These are phyloP conservation scores for Frankliniella intonsa DNA, from an alignment of 2,888 invertebrate genomes.

Conservation along the genomic window DNA sequence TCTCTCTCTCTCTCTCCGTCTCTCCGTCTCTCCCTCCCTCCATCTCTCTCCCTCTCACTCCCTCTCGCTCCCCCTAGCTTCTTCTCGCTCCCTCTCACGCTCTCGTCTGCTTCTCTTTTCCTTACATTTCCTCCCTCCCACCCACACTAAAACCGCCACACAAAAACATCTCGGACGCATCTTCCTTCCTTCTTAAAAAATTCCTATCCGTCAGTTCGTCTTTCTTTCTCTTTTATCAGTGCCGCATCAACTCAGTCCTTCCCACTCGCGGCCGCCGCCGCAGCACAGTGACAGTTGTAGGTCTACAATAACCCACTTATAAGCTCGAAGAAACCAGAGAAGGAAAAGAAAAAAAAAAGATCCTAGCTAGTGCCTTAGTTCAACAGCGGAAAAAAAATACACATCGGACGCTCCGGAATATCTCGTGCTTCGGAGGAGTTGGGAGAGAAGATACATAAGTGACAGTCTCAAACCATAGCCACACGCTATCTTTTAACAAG, in stretches of 20 bases:
- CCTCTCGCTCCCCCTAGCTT: not conserved
- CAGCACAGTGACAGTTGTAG: slow-evolving; percentile 9
- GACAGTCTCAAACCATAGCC: too few relatives aligned
- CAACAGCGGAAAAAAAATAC: not conserved
- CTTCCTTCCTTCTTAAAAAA: too few relatives aligned
- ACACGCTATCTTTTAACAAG: not conserved
- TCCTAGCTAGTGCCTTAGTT: not conserved
- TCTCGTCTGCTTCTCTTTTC: too few relatives aligned
- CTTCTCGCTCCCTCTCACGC: not conserved
- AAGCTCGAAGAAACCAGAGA: slow-evolving; percentile 12
- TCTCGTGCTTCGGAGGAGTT: too few relatives aligned
- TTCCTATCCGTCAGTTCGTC: too few relatives aligned
- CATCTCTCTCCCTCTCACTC: too few relatives aligned
- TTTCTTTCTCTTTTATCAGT: not conserved
- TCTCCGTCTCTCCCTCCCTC: too few relatives aligned
- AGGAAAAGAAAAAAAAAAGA: not conserved
- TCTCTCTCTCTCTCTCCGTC: too few relatives aligned
- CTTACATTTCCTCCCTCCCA: too few relatives aligned
- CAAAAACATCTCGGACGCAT: too few relatives aligned
- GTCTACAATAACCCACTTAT: slow-evolving; percentile 26
- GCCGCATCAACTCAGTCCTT: not conserved
- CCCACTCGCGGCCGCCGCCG: not conserved
- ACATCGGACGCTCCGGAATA: not conserved
- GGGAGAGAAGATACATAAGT: too few relatives aligned
- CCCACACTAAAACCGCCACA: too few relatives aligned